Evolutionary conservation across 2,888 invertebrate species (phyloP), one percentile per base, ranked within the genome.

Genomic region (Myopa testacea): DNA sequence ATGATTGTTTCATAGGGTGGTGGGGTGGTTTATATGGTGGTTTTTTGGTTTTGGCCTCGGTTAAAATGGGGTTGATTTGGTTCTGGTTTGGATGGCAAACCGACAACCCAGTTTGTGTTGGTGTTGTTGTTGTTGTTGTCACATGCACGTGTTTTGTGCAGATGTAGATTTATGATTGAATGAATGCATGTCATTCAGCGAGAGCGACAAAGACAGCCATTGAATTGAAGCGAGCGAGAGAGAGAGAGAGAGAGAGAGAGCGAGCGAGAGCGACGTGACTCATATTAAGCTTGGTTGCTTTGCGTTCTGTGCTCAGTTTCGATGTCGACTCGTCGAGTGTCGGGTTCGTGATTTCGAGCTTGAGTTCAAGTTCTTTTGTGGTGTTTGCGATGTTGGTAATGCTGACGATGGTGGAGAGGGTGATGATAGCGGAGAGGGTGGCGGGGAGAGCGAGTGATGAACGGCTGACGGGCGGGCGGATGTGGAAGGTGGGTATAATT

Each of bases 41-140:
- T 79, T 81, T 81, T 79, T 75, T 80, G 81, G 78, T 78, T 79
- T 78, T 75, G 73, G 80, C 60, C 68, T 78, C 67, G 79, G 80
- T 81, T 80, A 82, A 26, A 26, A 81, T 81, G 76, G 82, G 82
- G 83, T 83, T 80, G 82, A 76, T 79, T 79, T 80, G 60, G 72
- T 78, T 71, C 68, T 62, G 62, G n/a, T 19, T n/a, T 45, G 65
- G 75, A 67, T 65, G 74, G 74, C 63, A 79, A 78, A 69, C 45
- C 45, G 45, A 73, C 79, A 80, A 78, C 34, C 78, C 76, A 78
- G 38, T 75, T 55, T 40, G 12, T 75, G 14, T 72, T 74, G 72
- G 55, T 73, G 45, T 70, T 38, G 16, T 50, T 78, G 45, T 38
- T 76, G 62, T 71, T 65, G 58, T 34, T 68, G 19, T 45, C 16